A percentile compares a stretch with the other conserved stretches of the same genome.
Conservation (phyloP, 2,888 invertebrate species). For the Ochropleura plecta region DNA sequence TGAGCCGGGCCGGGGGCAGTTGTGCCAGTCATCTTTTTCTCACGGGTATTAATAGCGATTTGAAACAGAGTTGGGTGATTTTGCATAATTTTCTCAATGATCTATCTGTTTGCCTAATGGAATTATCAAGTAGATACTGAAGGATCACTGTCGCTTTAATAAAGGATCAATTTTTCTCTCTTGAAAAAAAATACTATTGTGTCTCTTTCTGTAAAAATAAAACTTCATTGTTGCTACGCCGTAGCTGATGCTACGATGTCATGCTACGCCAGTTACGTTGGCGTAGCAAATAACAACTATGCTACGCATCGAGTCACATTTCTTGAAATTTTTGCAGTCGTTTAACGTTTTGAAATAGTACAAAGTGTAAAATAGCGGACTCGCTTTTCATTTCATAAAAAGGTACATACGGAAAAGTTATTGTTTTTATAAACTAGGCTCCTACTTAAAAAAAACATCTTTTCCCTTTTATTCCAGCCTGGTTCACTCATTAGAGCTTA, state of each 20-base stretch:
- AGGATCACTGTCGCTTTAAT: conserved; percentile 4
- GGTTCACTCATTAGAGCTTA: neutral
- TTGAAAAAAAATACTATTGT: neutral
- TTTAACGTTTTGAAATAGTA: conserved; percentile 10
- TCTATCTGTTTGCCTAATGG: conserved; percentile 77
- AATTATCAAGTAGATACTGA: conserved; percentile 72
- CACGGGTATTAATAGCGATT: conserved; percentile 82
- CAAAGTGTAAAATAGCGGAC: neutral
- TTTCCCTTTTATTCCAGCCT: neutral
- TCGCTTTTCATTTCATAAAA: neutral
- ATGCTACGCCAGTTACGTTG: conserved; percentile 19
- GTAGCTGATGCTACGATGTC: conserved; percentile 35
- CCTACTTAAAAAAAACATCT: neutral
- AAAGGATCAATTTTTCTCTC: neutral
- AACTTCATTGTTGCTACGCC: conserved; percentile 27
- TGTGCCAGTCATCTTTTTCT: conserved; percentile 77
- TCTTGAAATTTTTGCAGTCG: conserved; percentile 2
- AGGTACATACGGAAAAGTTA: too few relatives aligned
- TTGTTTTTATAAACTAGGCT: too few relatives aligned
- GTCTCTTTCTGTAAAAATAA: neutral
- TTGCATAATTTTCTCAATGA: conserved; percentile 80
- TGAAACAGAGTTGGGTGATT: conserved; percentile 81
- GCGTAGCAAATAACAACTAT: conserved; percentile 27
- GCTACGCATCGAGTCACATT: conserved; percentile 17
- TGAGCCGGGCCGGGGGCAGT: conserved; percentile 63